phyloP scores from a whole-genome alignment of 2,797 vertebrate species.

The Enteromius paludinosus region DNA sequence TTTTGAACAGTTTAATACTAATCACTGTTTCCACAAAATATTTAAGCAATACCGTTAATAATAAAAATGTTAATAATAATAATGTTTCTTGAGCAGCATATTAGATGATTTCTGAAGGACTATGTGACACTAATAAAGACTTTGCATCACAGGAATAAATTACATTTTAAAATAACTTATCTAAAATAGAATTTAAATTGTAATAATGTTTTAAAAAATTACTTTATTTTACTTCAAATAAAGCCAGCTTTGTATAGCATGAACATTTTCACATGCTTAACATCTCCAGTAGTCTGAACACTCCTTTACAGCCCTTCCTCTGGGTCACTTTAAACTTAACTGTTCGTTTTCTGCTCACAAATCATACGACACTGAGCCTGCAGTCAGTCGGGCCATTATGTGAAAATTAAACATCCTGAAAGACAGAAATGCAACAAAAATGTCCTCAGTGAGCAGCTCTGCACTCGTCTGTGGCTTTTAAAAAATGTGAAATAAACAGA shows the following conservation, averaged over 20 bases:
- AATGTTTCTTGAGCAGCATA: no score
- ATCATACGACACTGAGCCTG: not conserved
- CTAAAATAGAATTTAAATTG: not conserved
- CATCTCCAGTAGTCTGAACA: not conserved
- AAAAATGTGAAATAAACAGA: not conserved
- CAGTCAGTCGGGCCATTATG: not conserved
- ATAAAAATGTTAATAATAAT: not conserved
- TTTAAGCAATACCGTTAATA: not conserved
- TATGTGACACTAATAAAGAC: no score
- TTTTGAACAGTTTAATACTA: not conserved
- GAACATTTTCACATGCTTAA: not conserved
- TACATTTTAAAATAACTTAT: not conserved
- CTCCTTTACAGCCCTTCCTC: not conserved
- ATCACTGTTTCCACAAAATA: not conserved
- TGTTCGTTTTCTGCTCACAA: not conserved
- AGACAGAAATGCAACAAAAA: not conserved
- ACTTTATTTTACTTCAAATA: not conserved
- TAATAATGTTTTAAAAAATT: not conserved
- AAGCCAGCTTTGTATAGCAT: no score
- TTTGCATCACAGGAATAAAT: not conserved
- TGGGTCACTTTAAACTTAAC: not conserved
- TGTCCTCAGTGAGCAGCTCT: not conserved
- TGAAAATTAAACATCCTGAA: slow-evolving; percentile 1
- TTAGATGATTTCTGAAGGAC: no score
- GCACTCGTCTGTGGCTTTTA: not conserved